Conservation (phyloP, 1,140 invertebrate genomes). For the Protaetia brevitarsis region DNA sequence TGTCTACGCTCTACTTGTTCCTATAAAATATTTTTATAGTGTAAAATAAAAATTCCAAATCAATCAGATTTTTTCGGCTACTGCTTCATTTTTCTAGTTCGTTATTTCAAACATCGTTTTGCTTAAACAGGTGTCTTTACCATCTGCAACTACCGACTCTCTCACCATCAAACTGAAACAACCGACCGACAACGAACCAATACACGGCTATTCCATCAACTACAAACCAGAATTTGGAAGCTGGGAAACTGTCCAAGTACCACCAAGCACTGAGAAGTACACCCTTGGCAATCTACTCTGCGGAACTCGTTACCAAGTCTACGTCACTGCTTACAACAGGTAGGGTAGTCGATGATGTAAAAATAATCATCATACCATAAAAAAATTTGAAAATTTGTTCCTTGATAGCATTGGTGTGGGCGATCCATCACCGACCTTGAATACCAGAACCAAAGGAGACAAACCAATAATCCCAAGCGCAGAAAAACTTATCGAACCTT, state of each 20-base stretch:
- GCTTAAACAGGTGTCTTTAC: conserved; percentile 58
- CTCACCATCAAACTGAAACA: conserved; percentile 77
- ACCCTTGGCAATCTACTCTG: conserved; percentile 84
- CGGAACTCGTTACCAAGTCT: conserved; percentile 88
- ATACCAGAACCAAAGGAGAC: conserved; percentile 81
- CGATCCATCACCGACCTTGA: conserved; percentile 81
- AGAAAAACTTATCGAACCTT: conserved; percentile 86
- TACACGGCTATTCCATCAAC: conserved; percentile 85
- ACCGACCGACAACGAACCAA: conserved; percentile 68
- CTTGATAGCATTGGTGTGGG: conserved; percentile 88
- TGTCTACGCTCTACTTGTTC: no score
- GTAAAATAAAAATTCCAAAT: no score
- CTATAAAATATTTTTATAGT: no score
- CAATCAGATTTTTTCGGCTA: no score
- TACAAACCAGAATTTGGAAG: conserved; percentile 92
- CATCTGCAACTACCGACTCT: conserved; percentile 79
- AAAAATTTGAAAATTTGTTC: no score
- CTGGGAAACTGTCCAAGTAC: conserved; percentile 81
- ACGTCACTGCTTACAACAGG: conserved; percentile 88
- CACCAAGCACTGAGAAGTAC: conserved; percentile 73
- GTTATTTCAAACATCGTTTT: not conserved
- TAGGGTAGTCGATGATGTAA: no score
- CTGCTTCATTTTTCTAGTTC: not conserved
- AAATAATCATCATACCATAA: no score
- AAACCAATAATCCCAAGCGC: conserved; percentile 88